Percentiles rank a stretch among this genome's conserved stretches.
phyloP scores from a whole-genome alignment of 2,113 vertebrate genomes.

The Neogobius melanostomus region DNA sequence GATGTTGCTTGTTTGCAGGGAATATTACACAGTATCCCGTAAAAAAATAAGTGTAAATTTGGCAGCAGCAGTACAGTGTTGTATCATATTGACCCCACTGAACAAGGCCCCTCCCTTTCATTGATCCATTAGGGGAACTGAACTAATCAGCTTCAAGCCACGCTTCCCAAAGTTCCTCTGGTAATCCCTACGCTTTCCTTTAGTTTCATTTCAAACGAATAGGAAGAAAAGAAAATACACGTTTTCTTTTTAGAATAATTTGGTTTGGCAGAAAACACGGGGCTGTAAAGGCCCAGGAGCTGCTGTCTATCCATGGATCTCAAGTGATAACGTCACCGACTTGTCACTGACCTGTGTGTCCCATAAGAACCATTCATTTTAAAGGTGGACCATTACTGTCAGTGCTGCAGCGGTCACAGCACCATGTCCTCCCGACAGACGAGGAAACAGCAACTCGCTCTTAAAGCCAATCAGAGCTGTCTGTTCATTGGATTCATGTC shows the following conservation, averaged over 20 bases:
- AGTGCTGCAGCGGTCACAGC: constrained; percentile 8
- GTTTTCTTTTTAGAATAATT: no score
- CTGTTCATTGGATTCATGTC: constrained; percentile 57
- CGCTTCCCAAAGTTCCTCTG: not conserved
- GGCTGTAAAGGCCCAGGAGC: no score
- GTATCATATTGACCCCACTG: not conserved
- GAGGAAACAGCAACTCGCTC: constrained; percentile 8
- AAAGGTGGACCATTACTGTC: not conserved
- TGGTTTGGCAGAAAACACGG: no score
- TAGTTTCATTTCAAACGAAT: not conserved
- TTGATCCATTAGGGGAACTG: constrained; percentile 1
- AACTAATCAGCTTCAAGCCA: not conserved
- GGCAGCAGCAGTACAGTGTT: not conserved
- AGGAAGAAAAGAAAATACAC: no score
- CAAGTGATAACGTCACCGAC: not conserved
- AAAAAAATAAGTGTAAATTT: not conserved
- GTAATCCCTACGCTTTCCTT: not conserved
- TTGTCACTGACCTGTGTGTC: not conserved
- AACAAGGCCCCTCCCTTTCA: not conserved
- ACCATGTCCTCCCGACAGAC: constrained; percentile 10
- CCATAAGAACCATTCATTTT: not conserved
- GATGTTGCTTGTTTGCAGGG: no score
- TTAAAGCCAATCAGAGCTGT: constrained; percentile 26
- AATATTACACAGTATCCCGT: no score
- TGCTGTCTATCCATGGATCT: no score